Evolutionary conservation across 92 coral and sea anemone species (phyloP).

Genomic region (Parazoanthus swiftii): DNA sequence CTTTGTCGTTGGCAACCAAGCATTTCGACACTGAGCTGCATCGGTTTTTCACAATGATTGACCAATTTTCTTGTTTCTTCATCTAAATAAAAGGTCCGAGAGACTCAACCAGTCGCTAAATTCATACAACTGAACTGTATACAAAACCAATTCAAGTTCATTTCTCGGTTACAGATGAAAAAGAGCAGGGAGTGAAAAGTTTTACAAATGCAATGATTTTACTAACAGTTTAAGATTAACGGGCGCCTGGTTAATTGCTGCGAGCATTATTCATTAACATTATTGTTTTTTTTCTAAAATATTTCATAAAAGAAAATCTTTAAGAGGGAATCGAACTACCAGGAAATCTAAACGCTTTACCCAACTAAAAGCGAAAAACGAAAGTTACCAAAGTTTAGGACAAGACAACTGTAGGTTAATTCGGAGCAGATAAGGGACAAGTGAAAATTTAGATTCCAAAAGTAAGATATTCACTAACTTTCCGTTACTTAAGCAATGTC

Average conservation of each 20-base stretch:
- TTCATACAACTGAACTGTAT: conserved; percentile 9
- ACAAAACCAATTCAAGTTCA: neutral
- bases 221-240: conserved; percentile 2
- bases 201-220: too few relatives aligned
- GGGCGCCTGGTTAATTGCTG: conserved; percentile 1
- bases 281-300: neutral
- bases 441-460: neutral
- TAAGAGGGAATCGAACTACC: neutral
- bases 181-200: too few relatives aligned
- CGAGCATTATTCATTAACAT: neutral
- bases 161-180: too few relatives aligned
- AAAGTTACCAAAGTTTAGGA: neutral
- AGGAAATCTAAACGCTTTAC: neutral
- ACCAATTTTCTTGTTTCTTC: neutral
- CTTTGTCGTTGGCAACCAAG: neutral
- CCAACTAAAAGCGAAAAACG: neutral
- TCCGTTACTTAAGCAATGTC: neutral
- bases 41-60: neutral
- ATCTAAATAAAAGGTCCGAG: neutral
- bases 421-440: neutral
- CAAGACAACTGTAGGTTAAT: conserved; percentile 1
- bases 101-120: conserved; percentile 7
- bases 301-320: neutral
- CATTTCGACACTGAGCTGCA: neutral
- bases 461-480: neutral